Base-by-base conservation (phyloP, 2,888 invertebrate species). In the Oxycera nigricornis region DNA sequence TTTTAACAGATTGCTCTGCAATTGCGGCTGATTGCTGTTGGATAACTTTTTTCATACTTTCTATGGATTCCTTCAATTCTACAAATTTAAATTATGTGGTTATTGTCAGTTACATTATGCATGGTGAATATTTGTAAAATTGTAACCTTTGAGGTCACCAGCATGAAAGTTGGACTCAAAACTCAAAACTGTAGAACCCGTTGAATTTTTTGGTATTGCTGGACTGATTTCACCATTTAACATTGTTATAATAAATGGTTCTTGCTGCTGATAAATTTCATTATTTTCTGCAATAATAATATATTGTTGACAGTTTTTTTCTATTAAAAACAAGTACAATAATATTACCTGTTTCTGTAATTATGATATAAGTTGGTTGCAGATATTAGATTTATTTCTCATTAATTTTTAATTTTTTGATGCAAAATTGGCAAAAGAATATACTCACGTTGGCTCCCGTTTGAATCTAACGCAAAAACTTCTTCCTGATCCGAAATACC, bases 391-490 rank as follows among this genome's bases (percentile, higher is more conserved):
- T 50, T 50, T 1, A 70, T 52, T 50, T 50, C 50, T 50, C 17
- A 6, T 50, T 50, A 50, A 20, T 30, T 31, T 17, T 50, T 7
- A 20, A 6, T 31, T 17, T n/a, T 50, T 50, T 50, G 50, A 17
- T 50, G 50, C 9, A 50, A n/a, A 50, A 50, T 50, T 50, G 50
- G 50, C 14, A 17, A 50, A 50, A 50, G 50, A n/a, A 50, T 50
- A 50, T 50, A 50, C 17, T 50, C 17, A 6, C 17, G 50, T 1
- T 14, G 50, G 50, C 50, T n/a, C n/a, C n/a, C n/a, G n/a, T n/a
- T n/a, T n/a, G n/a, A n/a, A n/a, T n/a, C n/a, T n/a, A n/a, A n/a
- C n/a, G n/a, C n/a, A n/a, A n/a, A n/a, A n/a, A n/a, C n/a, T n/a
- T n/a, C n/a, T n/a, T n/a, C n/a, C n/a, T n/a, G n/a, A n/a, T n/a